Percentiles rank a stretch among this genome's conserved stretches.
Conservation (phyloP, 2,888 invertebrate genomes). For the Luperina testacea region DNA sequence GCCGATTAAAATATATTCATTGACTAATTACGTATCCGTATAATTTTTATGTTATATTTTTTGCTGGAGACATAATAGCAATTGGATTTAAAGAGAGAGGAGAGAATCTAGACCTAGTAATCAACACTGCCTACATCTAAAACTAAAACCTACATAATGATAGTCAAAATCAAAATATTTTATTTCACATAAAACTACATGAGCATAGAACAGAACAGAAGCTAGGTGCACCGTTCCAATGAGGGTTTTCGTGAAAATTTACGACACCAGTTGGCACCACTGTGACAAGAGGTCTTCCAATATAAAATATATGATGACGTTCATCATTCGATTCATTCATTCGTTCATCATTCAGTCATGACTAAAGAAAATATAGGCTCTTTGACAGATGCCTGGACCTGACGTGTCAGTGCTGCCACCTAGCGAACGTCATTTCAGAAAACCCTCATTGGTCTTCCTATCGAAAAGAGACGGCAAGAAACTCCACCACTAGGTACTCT, state of each 20-base stretch:
- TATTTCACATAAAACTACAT: neutral
- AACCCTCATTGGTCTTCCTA: neutral
- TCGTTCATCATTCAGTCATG: too few species aligned
- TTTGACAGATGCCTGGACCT: too few species aligned
- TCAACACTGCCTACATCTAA: neutral
- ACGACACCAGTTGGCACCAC: too few species aligned
- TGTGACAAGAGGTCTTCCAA: too few species aligned
- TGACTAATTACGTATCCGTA: conserved; percentile 53
- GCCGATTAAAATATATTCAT: conserved; percentile 59
- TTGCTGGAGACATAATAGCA: neutral
- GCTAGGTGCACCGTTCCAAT: neutral
- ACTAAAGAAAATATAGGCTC: too few species aligned
- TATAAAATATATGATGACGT: too few species aligned
- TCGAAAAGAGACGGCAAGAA: neutral
- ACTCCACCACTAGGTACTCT: neutral
- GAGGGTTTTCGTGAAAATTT: too few species aligned
- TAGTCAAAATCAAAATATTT: neutral
- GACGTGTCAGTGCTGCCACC: too few species aligned
- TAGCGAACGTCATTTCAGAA: too few species aligned
- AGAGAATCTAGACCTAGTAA: neutral
- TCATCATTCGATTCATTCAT: too few species aligned
- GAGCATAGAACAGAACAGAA: neutral
- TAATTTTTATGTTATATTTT: neutral
- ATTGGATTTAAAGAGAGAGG: neutral
- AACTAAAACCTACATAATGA: neutral